Percentiles rank a stretch among this genome's conserved stretches.
Evolutionary conservation across 2,113 vertebrate genomes (phyloP).

Genomic region (Phasianus colchicus): DNA sequence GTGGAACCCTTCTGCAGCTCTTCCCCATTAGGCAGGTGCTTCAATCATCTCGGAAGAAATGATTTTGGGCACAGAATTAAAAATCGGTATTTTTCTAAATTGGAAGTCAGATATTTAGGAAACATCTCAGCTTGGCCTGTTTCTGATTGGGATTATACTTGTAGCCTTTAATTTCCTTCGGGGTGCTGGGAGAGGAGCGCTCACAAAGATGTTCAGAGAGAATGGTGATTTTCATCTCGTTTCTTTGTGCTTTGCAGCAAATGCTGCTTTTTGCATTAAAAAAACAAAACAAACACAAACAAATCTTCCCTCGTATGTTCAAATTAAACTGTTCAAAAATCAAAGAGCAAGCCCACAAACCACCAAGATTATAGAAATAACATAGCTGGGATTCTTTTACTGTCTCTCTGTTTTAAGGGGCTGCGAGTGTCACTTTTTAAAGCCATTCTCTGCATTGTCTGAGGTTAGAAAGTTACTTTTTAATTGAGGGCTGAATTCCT

Average conservation of each 20-base stretch:
- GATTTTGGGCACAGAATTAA: neutral
- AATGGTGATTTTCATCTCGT: neutral
- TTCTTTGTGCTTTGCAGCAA: neutral
- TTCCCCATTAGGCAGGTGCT: neutral
- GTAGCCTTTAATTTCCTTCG: constrained; percentile 1
- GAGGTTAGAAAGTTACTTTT: constrained; percentile 57
- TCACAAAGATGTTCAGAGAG: neutral
- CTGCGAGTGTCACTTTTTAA: neutral
- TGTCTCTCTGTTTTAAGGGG: constrained; percentile 1
- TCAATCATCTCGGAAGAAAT: neutral
- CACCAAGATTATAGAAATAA: constrained; percentile 26
- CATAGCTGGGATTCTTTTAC: constrained; percentile 53
- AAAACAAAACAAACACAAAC: neutral
- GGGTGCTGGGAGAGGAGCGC: neutral
- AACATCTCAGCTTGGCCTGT: neutral
- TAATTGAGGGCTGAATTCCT: constrained; percentile 51
- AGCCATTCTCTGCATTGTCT: constrained; percentile 21
- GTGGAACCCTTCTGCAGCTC: neutral
- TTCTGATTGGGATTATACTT: neutral
- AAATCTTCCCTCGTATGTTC: neutral
- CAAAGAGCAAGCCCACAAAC: neutral
- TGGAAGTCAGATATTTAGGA: neutral
- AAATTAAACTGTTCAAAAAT: neutral
- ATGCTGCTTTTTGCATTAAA: neutral
- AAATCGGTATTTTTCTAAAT: neutral